phyloP scores from a whole-genome alignment of 2,888 invertebrate genomes.

The Diplazon laetatorius region DNA sequence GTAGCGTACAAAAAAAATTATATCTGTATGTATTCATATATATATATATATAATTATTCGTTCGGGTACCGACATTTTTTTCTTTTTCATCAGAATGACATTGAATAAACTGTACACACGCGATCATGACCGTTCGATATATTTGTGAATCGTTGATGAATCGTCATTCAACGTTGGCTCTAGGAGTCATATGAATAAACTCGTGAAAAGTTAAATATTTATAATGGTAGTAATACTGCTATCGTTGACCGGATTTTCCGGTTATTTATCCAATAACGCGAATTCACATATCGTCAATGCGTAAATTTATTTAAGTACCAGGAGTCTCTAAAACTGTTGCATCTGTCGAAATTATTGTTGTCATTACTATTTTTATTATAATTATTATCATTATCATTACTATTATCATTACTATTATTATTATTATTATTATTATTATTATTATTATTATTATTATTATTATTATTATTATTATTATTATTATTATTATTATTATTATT shows the following conservation, averaged over 20 bases:
- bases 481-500: no score
- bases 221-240: constrained; percentile 64
- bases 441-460: constrained; percentile 32
- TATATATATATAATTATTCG: constrained; percentile 24
- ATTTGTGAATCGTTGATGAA: constrained; percentile 28
- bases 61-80: constrained; percentile 24
- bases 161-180: constrained; percentile 10
- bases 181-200: constrained; percentile 6
- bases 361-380: constrained; percentile 28
- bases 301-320: constrained; percentile 65
- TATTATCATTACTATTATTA: constrained; percentile 31
- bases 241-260: constrained; percentile 55
- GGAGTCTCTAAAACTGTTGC: constrained; percentile 54
- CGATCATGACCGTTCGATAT: constrained; percentile 35
- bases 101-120: constrained; percentile 43
- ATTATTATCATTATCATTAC: no score
- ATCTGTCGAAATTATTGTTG: constrained; percentile 32
- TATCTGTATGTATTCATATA: no score
- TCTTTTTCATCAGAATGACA: constrained; percentile 24
- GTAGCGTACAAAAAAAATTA: constrained; percentile 54
- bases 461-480: constrained; percentile 31
- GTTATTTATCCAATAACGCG: constrained; percentile 54
- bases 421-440: constrained; percentile 27
- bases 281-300: constrained; percentile 56
- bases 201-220: constrained; percentile 54